These are phyloP conservation scores for Drosophila nigricruria DNA, from an alignment of 2,888 invertebrate species.

Conservation along the genomic window DNA sequence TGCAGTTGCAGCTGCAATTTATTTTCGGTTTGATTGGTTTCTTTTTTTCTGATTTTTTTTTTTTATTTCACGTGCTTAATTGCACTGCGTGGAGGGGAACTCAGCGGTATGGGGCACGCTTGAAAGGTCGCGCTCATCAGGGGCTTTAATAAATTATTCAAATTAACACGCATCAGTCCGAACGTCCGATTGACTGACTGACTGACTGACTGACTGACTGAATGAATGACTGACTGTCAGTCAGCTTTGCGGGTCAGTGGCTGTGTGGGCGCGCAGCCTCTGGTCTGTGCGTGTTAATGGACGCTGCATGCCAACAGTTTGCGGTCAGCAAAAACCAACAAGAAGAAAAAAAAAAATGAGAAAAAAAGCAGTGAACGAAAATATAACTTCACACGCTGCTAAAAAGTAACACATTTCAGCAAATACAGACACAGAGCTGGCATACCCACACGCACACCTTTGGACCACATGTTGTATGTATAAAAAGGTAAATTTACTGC, in stretches of 20 bases:
- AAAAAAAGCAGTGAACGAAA: constrained; percentile 34
- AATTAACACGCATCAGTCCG: constrained; percentile 80
- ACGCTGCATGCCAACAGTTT: constrained; percentile 75
- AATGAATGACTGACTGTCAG: constrained; percentile 20
- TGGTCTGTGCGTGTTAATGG: constrained; percentile 55
- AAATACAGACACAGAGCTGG: constrained; percentile 32
- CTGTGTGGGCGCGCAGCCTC: constrained; percentile 29
- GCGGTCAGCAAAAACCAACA: constrained; percentile 63
- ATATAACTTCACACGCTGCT: constrained; percentile 40
- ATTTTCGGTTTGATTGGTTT: constrained; percentile 74
- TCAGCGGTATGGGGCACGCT: constrained; percentile 26
- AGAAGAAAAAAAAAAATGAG: not conserved
- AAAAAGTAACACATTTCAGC: constrained; percentile 36
- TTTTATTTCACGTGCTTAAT: constrained; percentile 67
- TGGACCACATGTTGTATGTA: constrained; percentile 37
- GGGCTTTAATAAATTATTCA: constrained; percentile 83
- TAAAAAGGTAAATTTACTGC: constrained; percentile 69
- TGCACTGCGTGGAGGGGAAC: constrained; percentile 51
- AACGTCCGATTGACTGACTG: constrained; percentile 32
- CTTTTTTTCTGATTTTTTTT: constrained; percentile 28
- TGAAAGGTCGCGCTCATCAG: constrained; percentile 80
- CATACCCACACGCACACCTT: constrained; percentile 14
- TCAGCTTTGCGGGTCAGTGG: constrained; percentile 35
- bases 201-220: constrained; percentile 15
- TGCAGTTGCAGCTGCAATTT: constrained; percentile 62